Percentiles rank a stretch among this genome's conserved stretches.
Conservation (phyloP, 2,113 vertebrate species). For the Aptenodytes patagonicus region DNA sequence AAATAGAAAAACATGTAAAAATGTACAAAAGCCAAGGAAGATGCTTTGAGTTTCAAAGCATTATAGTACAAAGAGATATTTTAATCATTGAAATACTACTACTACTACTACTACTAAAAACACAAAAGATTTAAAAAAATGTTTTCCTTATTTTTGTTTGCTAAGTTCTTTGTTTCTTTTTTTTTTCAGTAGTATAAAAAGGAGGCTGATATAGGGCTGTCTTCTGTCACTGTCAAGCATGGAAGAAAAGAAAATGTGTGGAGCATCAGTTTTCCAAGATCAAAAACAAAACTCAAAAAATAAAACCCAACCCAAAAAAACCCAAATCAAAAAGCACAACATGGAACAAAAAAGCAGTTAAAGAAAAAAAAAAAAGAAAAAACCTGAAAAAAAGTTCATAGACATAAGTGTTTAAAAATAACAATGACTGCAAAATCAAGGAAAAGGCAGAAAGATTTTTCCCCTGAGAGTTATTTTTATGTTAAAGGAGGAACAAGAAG, state of each 20-base stretch:
- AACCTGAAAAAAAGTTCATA: conserved; percentile 40
- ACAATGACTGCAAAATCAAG: conserved; percentile 10
- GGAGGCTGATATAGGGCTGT: conserved; percentile 53
- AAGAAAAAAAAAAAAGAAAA: background rate
- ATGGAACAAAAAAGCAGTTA: conserved; percentile 12
- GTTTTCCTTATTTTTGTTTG: background rate
- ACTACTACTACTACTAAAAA: conserved; percentile 62
- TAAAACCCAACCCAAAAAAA: background rate
- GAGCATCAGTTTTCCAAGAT: conserved; percentile 72
- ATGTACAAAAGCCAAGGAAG: conserved; percentile 95
- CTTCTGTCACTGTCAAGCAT: conserved; percentile 66
- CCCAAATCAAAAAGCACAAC: background rate
- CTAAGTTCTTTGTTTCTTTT: conserved; percentile 7
- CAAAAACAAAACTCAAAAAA: background rate
- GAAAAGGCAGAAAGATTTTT: conserved; percentile 30
- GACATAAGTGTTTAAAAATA: conserved; percentile 52
- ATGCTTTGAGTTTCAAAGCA: conserved; percentile 93
- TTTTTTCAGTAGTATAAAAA: conserved; percentile 66
- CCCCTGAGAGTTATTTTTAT: background rate
- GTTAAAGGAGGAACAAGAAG: conserved; percentile 15
- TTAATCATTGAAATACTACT: conserved; percentile 73
- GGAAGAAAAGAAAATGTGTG: conserved; percentile 58
- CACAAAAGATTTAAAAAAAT: conserved; percentile 48
- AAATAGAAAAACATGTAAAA: conserved; percentile 91
- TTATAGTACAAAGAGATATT: conserved; percentile 79